Evolutionary conservation across 1,140 invertebrate species (phyloP).

Genomic region (Lepidostoma basale): DNA sequence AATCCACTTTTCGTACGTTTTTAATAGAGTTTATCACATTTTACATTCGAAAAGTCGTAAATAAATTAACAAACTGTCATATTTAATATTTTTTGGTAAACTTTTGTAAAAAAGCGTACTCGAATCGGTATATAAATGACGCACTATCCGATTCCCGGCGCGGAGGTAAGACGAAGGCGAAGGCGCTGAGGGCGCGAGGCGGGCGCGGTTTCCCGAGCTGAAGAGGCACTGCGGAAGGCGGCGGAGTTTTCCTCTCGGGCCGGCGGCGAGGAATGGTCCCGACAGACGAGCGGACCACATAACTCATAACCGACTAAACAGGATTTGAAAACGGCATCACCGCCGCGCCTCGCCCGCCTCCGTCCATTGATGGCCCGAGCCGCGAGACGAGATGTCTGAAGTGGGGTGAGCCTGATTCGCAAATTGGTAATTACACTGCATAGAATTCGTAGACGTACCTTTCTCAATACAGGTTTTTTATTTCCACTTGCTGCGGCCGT

Average conservation of each 20-base stretch:
- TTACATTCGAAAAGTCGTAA: too few species aligned
- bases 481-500: slow-evolving; percentile 27
- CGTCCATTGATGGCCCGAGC: slow-evolving; percentile 10
- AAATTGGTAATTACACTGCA: slow-evolving; percentile 36
- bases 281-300: slow-evolving; percentile 25
- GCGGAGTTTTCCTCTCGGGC: background rate
- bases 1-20: too few species aligned
- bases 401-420: slow-evolving; percentile 37
- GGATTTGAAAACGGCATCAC: slow-evolving; percentile 35
- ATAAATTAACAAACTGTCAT: too few species aligned
- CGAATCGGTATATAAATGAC: too few species aligned
- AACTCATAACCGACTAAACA: slow-evolving; percentile 39
- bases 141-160: too few species aligned
- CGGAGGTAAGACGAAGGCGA: too few species aligned
- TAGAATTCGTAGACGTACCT: slow-evolving; percentile 27
- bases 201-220: too few species aligned
- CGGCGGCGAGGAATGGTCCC: slow-evolving; percentile 20
- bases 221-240: too few species aligned
- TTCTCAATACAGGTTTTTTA: slow-evolving; percentile 34
- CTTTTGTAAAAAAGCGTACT: too few species aligned
- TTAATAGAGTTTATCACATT: too few species aligned
- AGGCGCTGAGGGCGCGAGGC: too few species aligned
- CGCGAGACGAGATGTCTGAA: background rate
- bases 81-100: too few species aligned
- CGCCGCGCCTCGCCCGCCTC: slow-evolving; percentile 1